Evolutionary conservation across 2,113 vertebrate species (phyloP).

Genomic region (Indicator maculatus): DNA sequence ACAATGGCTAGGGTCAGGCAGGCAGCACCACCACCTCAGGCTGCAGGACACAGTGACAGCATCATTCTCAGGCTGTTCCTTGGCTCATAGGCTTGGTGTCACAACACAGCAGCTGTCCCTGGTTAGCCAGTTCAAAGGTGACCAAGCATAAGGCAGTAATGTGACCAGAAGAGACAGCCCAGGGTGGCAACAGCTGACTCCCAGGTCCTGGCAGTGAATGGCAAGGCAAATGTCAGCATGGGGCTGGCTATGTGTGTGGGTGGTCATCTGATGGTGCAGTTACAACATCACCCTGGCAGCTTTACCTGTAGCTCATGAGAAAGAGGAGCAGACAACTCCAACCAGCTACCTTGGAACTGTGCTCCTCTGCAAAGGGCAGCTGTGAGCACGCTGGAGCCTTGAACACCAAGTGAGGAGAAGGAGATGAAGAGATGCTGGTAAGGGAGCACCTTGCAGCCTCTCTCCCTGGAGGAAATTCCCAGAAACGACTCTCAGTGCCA

Average conservation of each 20-base stretch:
- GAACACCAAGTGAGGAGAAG: accelerated
- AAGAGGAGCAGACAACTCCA: not conserved
- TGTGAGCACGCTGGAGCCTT: not conserved
- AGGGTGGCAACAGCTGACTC: not conserved
- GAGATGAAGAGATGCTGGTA: not conserved
- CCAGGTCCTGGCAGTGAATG: not conserved
- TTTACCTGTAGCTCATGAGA: not conserved
- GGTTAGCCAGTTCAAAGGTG: not conserved
- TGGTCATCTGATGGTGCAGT: not conserved
- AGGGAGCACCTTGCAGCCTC: not conserved
- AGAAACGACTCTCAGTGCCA: not conserved
- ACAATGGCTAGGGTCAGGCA: not conserved
- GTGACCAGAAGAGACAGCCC: not conserved
- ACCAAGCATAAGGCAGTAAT: not conserved
- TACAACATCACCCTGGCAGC: not conserved
- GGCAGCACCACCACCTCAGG: not conserved
- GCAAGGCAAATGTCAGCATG: not conserved
- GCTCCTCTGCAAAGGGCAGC: not conserved
- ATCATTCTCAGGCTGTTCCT: not conserved
- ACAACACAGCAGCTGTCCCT: not conserved
- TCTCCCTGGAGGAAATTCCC: constrained; percentile 6
- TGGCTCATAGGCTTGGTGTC: not conserved
- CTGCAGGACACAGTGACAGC: not conserved
- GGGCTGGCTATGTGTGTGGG: not conserved
- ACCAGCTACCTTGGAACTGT: not conserved